Base-by-base conservation (phyloP, 2,888 invertebrate species). In the Diaphora mendica region DNA sequence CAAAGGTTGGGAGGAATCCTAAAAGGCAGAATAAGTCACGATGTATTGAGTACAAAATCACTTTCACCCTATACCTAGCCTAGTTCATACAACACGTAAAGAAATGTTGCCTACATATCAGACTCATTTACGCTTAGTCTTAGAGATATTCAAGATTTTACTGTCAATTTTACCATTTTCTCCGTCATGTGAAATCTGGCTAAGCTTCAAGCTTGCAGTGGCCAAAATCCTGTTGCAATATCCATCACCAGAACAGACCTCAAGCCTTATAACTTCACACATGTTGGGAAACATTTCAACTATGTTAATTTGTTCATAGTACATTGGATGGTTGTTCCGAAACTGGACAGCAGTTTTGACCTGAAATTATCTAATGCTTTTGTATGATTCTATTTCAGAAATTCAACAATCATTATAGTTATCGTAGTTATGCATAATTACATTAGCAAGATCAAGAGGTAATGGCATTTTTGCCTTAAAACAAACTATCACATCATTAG, bases 211-310 rank as follows among this genome's bases (percentile, higher is more conserved):
- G 62, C 87, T 80, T 0, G 89, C 82, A 55, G 88, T 86, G 2
- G 89, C 91, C 20, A 94, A 59, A 0, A 91, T 82, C 79, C 91
- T 93, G 88, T 91, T 95, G 13, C 90, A 96, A 90, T 86, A 91
- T 70, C 87, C 96, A 77, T 96, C 96, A 4, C 90, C 88, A 0
- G 89, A 84, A 77, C 95, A 93, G 0, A 97, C 90, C 69, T 97
- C 97, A 4, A 99, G 94, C 77, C 97, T 96, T 62, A 98, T 96
- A 0, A 97, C 95, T 82, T 98, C 97, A 79, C 97, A 97, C 68
- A 98, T 91, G 1, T 98, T 98, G 0, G 99, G 99, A 90, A 98
- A 98, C 93, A 97, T 96, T 91, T 98, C 98, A 2, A 96, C 96
- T 86, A 99, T 97, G 1, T 97, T 96, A 35, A 99, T 95, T 88